Evolutionary conservation across 2,113 vertebrate genomes (phyloP).

Genomic region (Macroglossus sobrinus): DNA sequence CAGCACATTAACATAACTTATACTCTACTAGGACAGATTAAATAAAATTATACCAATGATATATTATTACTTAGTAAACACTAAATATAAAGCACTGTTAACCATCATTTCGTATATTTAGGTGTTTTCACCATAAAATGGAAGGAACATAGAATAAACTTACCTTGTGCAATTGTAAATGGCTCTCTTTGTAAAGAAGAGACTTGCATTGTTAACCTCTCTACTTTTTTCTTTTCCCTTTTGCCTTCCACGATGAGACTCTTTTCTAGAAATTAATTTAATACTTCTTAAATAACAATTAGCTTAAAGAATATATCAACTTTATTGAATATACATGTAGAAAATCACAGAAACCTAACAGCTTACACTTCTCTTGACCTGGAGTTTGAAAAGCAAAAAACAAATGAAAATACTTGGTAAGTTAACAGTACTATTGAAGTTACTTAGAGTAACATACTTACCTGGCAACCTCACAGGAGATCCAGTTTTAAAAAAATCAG

Average conservation of each 20-base stretch:
- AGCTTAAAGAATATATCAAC: background rate
- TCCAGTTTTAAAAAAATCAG: background rate
- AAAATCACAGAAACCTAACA: background rate
- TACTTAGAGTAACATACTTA: background rate
- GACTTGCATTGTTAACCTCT: constrained; percentile 92
- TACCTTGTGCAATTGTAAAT: constrained; percentile 91
- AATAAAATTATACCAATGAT: background rate
- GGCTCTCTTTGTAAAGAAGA: constrained; percentile 90
- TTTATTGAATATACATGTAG: background rate
- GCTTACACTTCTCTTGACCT: background rate
- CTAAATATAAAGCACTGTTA: background rate
- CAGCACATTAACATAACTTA: background rate
- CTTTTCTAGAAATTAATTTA: constrained; percentile 82
- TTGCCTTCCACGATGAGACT: constrained; percentile 94
- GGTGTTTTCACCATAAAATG: background rate
- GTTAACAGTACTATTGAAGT: background rate
- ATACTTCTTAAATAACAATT: constrained; percentile 41
- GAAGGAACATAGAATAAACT: constrained; percentile 49
- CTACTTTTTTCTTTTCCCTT: constrained; percentile 93
- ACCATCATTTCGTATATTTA: background rate
- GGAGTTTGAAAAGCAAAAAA: background rate
- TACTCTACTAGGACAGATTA: background rate
- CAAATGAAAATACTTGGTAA: background rate
- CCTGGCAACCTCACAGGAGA: background rate
- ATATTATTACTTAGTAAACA: background rate